A percentile compares a stretch with the other conserved stretches of the same genome.
These are phyloP conservation scores for Cherax destructor DNA, from an alignment of 1,140 invertebrate genomes.

Conservation along the genomic window DNA sequence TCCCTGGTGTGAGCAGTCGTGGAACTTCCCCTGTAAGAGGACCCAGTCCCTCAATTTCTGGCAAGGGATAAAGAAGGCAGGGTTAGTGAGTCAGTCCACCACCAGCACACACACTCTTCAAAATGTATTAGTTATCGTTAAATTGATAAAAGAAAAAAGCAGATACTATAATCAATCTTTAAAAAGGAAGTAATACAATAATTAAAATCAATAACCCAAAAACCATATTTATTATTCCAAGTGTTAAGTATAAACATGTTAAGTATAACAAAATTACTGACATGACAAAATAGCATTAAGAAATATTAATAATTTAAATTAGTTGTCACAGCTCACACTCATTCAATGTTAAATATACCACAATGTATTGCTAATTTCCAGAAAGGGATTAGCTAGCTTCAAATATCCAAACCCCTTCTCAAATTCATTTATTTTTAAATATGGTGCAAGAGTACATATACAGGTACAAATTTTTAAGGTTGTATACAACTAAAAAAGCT, in stretches of 20 bases:
- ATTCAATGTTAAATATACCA: neutral
- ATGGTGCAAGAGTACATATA: neutral
- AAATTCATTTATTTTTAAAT: neutral
- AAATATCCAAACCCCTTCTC: neutral
- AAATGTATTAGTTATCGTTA: conserved; percentile 43
- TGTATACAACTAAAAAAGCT: neutral
- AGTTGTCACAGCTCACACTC: conserved; percentile 1
- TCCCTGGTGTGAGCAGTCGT: conserved; percentile 78
- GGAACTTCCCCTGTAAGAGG: conserved; percentile 78
- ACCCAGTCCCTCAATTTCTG: conserved; percentile 74
- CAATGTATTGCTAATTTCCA: neutral
- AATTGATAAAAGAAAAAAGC: conserved; percentile 19
- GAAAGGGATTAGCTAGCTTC: neutral
- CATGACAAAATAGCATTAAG: neutral
- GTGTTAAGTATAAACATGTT: conserved; percentile 26
- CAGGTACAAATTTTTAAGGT: neutral
- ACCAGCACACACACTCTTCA: conserved; percentile 52
- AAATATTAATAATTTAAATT: neutral
- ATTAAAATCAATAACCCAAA: conserved; percentile 33
- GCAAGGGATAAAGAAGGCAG: conserved; percentile 63
- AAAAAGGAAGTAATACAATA: conserved; percentile 1
- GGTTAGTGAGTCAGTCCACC: conserved; percentile 66
- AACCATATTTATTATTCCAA: conserved; percentile 28
- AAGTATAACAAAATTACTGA: conserved; percentile 13
- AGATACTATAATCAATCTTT: conserved; percentile 28